These are phyloP conservation scores for Sebastes steindachneri DNA, from an alignment of 2,797 vertebrate genomes.

Conservation along the genomic window DNA sequence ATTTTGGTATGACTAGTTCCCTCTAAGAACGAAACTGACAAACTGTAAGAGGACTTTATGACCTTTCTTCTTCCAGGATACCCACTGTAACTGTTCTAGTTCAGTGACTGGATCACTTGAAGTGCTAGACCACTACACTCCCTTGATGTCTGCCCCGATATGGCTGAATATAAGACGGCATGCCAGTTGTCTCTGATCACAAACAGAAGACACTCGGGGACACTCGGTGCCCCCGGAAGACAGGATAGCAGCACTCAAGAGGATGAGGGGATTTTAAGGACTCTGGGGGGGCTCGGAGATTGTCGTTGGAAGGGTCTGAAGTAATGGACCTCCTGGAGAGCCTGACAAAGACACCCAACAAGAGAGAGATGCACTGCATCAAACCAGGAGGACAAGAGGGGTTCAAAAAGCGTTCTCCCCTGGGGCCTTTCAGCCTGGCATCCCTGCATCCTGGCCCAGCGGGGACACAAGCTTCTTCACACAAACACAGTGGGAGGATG, in stretches of 20 bases:
- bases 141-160: background rate
- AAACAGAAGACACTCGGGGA: constrained; percentile 45
- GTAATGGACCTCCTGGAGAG: constrained; percentile 76
- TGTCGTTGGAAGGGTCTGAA: constrained; percentile 74
- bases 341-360: constrained; percentile 73
- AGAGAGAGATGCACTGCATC: constrained; percentile 78
- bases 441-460: constrained; percentile 70
- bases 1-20: background rate
- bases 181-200: constrained; percentile 40
- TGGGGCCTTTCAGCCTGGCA: constrained; percentile 72
- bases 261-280: constrained; percentile 58
- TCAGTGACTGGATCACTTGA: background rate
- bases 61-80: background rate
- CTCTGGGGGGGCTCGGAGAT: constrained; percentile 67
- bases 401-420: constrained; percentile 77
- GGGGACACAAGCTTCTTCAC: constrained; percentile 74
- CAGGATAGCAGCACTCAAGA: constrained; percentile 50
- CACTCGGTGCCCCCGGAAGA: constrained; percentile 29
- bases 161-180: background rate
- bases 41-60: background rate
- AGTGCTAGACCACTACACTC: background rate
- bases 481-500: constrained; percentile 79
- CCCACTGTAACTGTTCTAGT: background rate
- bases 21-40: background rate
- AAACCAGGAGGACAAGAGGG: constrained; percentile 79